Base-by-base conservation (phyloP, 64 coral and sea anemone genomes). In the Stichodactyla helianthus region DNA sequence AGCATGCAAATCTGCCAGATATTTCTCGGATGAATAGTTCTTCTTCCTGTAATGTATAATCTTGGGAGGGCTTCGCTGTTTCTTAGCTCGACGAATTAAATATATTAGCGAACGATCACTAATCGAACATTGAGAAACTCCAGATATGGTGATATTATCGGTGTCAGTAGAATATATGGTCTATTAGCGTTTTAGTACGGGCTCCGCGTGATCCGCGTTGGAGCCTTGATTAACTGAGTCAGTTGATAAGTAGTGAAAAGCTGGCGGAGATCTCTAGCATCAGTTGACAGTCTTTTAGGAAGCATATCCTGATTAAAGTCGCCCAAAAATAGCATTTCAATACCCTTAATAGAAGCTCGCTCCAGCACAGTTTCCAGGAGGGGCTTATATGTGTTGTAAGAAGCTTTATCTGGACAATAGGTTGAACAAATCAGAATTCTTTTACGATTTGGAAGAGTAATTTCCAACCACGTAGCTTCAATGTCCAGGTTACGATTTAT, bases 381-480 rank as follows among this genome's bases (percentile, higher is more conserved):
- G 25, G 67, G 11, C 18, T 7, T 71, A 27, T 16, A 71, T 9
- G 13, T 19, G 18, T 27, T 19, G 25, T 71, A 71, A 2, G 10
- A 0, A 8, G 18, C 18, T 11, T 71, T 22, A 16, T 11, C 11
- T 71, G 67, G 67, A 0, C 67, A 16, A 19, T 71, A 71, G 25
- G 18, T 71, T 20, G 67, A 71, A 71, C 67, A 71, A 16, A 71
- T 8, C 13, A 71, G 67, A 9, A 71, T 74, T 64, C 19, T 59
- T 18, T 82, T 71, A 12, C 9, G 67, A 27, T 71, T 88, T 18
- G 54, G 87, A n/a, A 88, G 56, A 14, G 18, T 59, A 19, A 88
- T 25, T 82, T 81, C 87, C 14, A 82, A 12, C 87, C 87, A 87
- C 10, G 54, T 53, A 87, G 86, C 57, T 86, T 86, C 84, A 64